Percentiles rank a stretch among this genome's conserved stretches.
Evolutionary conservation across 2,797 vertebrate genomes (phyloP).

Genomic region (Catamblyrhynchus diadema): DNA sequence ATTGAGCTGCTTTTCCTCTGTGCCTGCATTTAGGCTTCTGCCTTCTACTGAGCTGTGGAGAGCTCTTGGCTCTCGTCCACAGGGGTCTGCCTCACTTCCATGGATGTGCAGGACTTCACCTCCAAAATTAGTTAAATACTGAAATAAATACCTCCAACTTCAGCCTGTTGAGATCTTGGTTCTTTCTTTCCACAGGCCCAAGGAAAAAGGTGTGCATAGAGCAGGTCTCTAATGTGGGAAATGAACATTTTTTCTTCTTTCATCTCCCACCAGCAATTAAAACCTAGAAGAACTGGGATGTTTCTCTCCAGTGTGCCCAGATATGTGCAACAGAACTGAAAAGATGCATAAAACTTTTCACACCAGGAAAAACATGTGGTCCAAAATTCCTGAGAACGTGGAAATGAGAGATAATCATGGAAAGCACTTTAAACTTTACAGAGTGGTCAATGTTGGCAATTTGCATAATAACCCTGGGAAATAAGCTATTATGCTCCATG

Average conservation of each 20-base stretch:
- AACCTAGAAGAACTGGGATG: not conserved
- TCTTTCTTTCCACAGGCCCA: not conserved
- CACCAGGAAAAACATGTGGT: not conserved
- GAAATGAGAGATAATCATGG: not conserved
- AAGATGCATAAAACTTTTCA: not conserved
- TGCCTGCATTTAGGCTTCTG: not conserved
- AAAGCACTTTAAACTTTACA: not conserved
- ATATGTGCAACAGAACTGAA: not conserved
- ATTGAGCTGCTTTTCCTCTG: not conserved
- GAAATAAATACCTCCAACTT: not conserved
- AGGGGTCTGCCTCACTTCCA: not conserved
- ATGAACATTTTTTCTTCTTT: not conserved
- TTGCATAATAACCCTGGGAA: constrained; percentile 29
- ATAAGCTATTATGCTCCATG: not conserved
- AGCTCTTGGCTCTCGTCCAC: not conserved
- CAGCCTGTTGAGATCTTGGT: not conserved
- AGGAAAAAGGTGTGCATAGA: not conserved
- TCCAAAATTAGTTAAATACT: not conserved
- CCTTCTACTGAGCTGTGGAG: not conserved
- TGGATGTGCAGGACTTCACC: not conserved
- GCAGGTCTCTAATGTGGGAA: not conserved
- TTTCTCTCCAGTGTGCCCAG: not conserved
- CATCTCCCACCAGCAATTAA: not conserved
- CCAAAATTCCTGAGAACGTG: not conserved
- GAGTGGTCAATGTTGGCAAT: constrained; percentile 26